Base-by-base conservation (phyloP, 1,140 invertebrate genomes). In the Pachypsylla venusta region DNA sequence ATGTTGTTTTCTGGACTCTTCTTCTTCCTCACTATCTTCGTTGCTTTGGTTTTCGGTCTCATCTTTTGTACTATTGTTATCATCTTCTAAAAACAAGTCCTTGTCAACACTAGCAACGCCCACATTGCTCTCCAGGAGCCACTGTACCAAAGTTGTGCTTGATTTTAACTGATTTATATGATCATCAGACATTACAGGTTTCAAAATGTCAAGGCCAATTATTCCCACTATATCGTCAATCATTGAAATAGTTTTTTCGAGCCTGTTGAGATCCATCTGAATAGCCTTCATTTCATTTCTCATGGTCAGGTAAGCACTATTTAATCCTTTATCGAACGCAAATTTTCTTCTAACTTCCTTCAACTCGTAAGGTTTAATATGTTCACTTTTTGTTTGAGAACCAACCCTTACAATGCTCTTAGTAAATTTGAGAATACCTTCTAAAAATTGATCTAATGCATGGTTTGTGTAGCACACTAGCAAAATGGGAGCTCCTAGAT, bases 381-480 rank as follows among this genome's bases (percentile, higher is more conserved):
- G 67, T 68, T 79, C 72, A 65, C 75, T 81, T 65, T 79, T 79
- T 1, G 81, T 82, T 69, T 84, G 79, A 2, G 79, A 79, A 2
- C 89, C 89, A 62, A 92, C 76, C 25, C 89, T 75, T 13, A 87
- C 73, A 56, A 91, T 73, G 20, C 76, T 72, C 0, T 73, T 35
- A 1, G 79, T 82, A 1, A 74, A 68, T 16, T 68, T 58, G 4
- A 78, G 65, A 10, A 87, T 75, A 20, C 81, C 84, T 69, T 88
- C 80, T n/a, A 93, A 69, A 73, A 93, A 92, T 68, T 93, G 87
- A 74, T 93, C 89, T 1, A 93, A 68, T 1, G 89, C 89, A 70
- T 92, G 87, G 68, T 93, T 93, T 0, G 87, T 91, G 63, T 82
- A 89, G 66, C 87, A 89, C 20, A 93, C 79, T 12, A 93, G 74